A percentile compares a stretch with the other conserved stretches of the same genome.
phyloP scores from a whole-genome alignment of 2,113 vertebrate species.

The Agapornis roseicollis region DNA sequence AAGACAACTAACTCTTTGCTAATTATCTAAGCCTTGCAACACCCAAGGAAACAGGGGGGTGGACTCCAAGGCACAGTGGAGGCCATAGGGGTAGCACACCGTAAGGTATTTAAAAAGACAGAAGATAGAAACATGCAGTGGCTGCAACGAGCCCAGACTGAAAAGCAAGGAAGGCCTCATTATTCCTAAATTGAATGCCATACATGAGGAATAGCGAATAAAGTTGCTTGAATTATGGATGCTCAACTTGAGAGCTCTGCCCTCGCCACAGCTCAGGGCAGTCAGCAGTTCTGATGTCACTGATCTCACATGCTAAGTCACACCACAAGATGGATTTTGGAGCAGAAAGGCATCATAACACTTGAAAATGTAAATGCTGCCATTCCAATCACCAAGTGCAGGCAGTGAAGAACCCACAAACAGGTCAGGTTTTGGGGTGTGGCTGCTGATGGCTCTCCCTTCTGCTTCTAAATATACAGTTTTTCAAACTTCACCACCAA shows the following conservation, averaged over 20 bases:
- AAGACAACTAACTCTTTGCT: background rate
- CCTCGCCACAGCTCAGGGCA: background rate
- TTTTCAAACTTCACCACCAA: conserved; percentile 21
- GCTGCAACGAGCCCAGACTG: background rate
- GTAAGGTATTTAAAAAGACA: background rate
- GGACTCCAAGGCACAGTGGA: background rate
- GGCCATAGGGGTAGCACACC: background rate
- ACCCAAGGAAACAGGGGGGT: background rate
- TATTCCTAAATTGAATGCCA: background rate
- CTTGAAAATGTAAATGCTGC: background rate
- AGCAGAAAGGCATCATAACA: background rate
- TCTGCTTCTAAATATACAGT: conserved; percentile 45
- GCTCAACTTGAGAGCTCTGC: background rate
- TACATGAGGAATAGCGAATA: background rate
- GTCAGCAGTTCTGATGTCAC: background rate
- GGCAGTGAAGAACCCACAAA: background rate
- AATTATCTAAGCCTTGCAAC: background rate
- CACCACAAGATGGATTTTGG: background rate
- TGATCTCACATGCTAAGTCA: background rate
- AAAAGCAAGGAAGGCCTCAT: background rate
- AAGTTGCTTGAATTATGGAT: background rate
- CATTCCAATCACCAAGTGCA: background rate
- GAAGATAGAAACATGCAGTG: background rate
- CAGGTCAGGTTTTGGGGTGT: conserved; percentile 1
- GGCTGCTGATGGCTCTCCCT: conserved; percentile 14